These are phyloP conservation scores for Halcyon leucocephala DNA, from an alignment of 2,797 vertebrate species.

Conservation along the genomic window DNA sequence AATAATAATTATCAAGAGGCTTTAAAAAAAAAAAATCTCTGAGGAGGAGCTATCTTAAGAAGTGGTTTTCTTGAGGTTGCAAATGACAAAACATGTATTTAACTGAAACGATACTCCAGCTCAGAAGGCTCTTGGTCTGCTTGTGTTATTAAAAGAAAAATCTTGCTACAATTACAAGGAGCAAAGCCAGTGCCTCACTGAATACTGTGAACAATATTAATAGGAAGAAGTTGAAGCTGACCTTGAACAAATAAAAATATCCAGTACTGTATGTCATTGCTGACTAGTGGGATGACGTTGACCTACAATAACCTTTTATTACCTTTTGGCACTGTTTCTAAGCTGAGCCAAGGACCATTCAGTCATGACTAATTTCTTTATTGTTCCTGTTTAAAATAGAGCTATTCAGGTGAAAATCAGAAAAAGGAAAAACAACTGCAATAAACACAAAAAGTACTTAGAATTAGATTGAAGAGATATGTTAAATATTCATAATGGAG, in stretches of 20 bases:
- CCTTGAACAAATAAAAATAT: background rate
- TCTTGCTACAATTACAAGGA: background rate
- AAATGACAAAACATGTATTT: background rate
- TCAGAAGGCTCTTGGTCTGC: background rate
- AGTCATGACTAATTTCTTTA: background rate
- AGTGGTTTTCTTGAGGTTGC: background rate
- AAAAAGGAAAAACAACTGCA: background rate
- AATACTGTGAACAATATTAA: background rate
- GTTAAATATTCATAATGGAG: background rate
- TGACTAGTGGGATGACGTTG: background rate
- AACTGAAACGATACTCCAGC: background rate
- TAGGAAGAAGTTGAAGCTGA: background rate
- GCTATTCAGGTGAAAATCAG: background rate
- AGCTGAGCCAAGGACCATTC: background rate
- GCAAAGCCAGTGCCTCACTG: background rate
- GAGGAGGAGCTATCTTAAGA: background rate
- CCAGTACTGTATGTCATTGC: background rate
- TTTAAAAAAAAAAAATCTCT: background rate
- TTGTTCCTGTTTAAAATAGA: background rate
- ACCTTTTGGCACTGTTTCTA: background rate
- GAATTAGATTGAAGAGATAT: background rate
- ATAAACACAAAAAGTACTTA: background rate
- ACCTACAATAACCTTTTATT: conserved; percentile 27
- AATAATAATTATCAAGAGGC: background rate
- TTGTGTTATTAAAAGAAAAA: background rate